Base-by-base conservation (phyloP, 2,888 invertebrate genomes). In the Perithous albicinctus region DNA sequence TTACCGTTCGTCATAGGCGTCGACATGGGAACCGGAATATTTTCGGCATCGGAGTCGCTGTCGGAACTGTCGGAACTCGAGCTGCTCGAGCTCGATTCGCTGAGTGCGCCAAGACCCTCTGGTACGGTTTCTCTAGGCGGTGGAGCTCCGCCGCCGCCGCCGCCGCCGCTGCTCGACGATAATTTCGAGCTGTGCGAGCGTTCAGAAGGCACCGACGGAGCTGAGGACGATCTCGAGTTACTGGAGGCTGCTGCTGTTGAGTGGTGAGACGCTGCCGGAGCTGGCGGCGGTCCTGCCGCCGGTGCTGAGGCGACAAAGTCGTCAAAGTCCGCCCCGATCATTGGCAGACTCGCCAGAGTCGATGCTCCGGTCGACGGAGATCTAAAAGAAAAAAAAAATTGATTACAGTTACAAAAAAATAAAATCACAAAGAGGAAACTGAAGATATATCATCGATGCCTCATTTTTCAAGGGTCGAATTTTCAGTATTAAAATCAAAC, bases 321-420 rank as follows among this genome's bases (percentile, higher is more conserved):
- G 79, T 92, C 93, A 87, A 96, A 96, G 90, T 96, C 96, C 80
- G 96, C 93, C 56, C 96, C 95, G 85, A 96, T 96, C 95, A 96
- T 95, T 5, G 97, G 96, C 84, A 96, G 93, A 87, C 96, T 96
- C 85, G 96, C 96, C 84, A 96, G 93, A 7, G 96, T 95, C 85
- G 96, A 96, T 91, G 95, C 95, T 61, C 95, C 94, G 32, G 79
- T 84, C 61, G 88, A 87, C 85, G 95, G 95, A 94, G 95, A 95
- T 82, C 95, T 96, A 89, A 18, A 35, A 61, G n/a, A n/a, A 35
- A 18, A 1, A 15, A 3, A 20, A 0, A 15, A 8, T 20, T 23
- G 18, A 56, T n/a, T 38, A 0, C 1, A 15, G 5, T 15, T 15
- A 1, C n/a, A n/a, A n/a, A n/a, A n/a, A n/a, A n/a, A n/a, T n/a